phyloP scores from a whole-genome alignment of 2,797 vertebrate species.

The Etheostoma perlongum region DNA sequence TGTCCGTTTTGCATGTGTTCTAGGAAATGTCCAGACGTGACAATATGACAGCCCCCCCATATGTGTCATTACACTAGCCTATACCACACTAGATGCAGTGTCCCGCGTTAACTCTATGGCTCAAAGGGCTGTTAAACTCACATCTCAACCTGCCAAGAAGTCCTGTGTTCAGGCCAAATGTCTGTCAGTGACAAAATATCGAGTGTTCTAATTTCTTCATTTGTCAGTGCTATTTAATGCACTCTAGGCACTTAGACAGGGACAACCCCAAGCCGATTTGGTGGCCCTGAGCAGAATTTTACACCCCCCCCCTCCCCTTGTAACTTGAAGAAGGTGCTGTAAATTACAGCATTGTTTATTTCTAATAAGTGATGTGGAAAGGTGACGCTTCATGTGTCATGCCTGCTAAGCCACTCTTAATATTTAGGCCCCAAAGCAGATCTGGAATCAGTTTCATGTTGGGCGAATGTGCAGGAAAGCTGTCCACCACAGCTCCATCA shows the following conservation, averaged over 20 bases:
- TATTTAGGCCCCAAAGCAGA: not conserved
- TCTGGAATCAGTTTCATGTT: not conserved
- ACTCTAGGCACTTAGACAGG: conserved; percentile 18
- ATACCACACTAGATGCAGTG: conserved; percentile 6
- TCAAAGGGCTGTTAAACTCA: conserved; percentile 54
- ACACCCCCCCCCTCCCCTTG: not conserved
- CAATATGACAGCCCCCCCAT: conserved; percentile 1
- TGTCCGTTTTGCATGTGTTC: conserved; percentile 37
- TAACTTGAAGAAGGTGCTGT: conserved; percentile 14
- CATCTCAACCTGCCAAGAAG: conserved; percentile 60
- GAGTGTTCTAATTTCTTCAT: not conserved
- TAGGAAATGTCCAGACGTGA: conserved; percentile 14
- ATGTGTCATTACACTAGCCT: conserved; percentile 14
- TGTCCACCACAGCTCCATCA: not conserved
- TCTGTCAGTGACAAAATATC: not conserved
- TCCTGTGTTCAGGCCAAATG: conserved; percentile 27
- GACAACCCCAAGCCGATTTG: not conserved
- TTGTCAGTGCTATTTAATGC: conserved; percentile 23
- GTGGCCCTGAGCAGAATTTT: conserved; percentile 9
- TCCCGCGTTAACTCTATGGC: conserved; percentile 19
- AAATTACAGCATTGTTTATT: not conserved
- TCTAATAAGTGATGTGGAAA: not conserved
- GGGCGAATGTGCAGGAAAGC: conserved; percentile 1
- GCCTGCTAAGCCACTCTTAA: not conserved
- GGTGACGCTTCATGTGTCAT: not conserved